phyloP scores from a whole-genome alignment of 2,888 invertebrate genomes.

The Beris chalybata region DNA sequence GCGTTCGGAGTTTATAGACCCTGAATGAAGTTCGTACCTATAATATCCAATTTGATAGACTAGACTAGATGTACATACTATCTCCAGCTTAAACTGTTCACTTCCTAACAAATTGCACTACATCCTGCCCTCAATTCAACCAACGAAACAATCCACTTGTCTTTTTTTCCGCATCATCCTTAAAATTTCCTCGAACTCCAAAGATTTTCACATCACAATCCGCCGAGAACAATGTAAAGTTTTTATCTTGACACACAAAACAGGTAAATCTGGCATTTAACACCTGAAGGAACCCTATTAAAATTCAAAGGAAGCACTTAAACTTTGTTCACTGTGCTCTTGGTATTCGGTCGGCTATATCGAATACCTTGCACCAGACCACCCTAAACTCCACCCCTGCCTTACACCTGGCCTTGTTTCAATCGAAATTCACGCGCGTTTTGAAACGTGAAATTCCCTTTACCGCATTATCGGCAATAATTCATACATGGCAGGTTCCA shows the following conservation, averaged over 20 bases:
- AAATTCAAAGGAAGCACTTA: constrained; percentile 33
- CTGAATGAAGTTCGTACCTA: too few species aligned
- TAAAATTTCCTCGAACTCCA: too few species aligned
- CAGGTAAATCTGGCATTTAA: constrained; percentile 24
- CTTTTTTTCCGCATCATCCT: too few species aligned
- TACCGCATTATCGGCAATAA: constrained; percentile 39
- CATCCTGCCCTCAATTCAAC: too few species aligned
- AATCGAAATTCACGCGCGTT: constrained; percentile 13
- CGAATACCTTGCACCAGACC: not conserved
- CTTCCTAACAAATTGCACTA: too few species aligned
- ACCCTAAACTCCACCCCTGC: not conserved
- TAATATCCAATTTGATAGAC: too few species aligned
- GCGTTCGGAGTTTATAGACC: too few species aligned
- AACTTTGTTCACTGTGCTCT: constrained; percentile 27
- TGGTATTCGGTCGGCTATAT: constrained; percentile 14
- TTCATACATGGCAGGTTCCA: constrained; percentile 33
- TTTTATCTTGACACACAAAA: constrained; percentile 3
- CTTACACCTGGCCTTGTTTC: not conserved
- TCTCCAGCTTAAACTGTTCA: too few species aligned
- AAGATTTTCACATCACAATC: constrained; percentile 37
- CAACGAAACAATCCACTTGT: too few species aligned
- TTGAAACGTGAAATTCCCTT: constrained; percentile 20
- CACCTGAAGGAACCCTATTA: constrained; percentile 29
- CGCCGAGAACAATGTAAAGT: constrained; percentile 40
- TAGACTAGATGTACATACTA: too few species aligned